Percentiles rank a stretch among this genome's conserved stretches.
phyloP scores from a whole-genome alignment of 2,888 invertebrate genomes.

The Uropetala carovei region DNA sequence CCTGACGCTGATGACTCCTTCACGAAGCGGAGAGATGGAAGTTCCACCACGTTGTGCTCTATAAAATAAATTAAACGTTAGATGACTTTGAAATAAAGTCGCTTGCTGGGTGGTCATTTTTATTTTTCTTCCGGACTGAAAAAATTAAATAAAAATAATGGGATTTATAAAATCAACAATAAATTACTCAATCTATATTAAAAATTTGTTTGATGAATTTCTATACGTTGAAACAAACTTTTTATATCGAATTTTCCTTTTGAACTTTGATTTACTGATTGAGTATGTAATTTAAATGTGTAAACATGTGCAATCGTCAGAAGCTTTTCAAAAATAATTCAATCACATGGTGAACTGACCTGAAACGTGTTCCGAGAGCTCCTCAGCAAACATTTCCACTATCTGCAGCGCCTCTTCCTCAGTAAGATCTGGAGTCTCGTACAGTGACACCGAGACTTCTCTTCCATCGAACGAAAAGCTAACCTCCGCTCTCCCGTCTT shows the following conservation, averaged over 20 bases:
- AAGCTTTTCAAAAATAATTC: slow-evolving; percentile 18
- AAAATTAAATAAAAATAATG: too few species aligned
- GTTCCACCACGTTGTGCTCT: slow-evolving; percentile 90
- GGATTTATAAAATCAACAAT: too few species aligned
- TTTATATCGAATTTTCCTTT: too few species aligned
- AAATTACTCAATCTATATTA: too few species aligned
- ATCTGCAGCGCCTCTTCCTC: slow-evolving; percentile 95
- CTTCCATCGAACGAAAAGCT: slow-evolving; percentile 95
- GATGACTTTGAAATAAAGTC: too few species aligned
- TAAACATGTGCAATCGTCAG: neutral
- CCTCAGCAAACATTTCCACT: slow-evolving; percentile 96
- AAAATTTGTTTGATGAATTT: neutral
- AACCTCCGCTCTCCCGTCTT: slow-evolving; percentile 87
- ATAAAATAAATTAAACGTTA: slow-evolving; percentile 70
- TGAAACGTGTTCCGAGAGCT: slow-evolving; percentile 90
- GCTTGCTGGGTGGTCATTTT: too few species aligned
- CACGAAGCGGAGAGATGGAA: slow-evolving; percentile 91
- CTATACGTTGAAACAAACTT: too few species aligned
- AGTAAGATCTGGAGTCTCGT: slow-evolving; percentile 94
- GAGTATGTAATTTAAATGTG: too few species aligned
- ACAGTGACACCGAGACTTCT: slow-evolving; percentile 92
- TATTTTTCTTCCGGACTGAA: too few species aligned
- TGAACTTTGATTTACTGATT: too few species aligned
- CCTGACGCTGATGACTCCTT: slow-evolving; percentile 94
- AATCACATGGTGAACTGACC: slow-evolving; percentile 73